Conservation (phyloP, 2,888 invertebrate genomes). For the Sarcophaga caerulescens region DNA sequence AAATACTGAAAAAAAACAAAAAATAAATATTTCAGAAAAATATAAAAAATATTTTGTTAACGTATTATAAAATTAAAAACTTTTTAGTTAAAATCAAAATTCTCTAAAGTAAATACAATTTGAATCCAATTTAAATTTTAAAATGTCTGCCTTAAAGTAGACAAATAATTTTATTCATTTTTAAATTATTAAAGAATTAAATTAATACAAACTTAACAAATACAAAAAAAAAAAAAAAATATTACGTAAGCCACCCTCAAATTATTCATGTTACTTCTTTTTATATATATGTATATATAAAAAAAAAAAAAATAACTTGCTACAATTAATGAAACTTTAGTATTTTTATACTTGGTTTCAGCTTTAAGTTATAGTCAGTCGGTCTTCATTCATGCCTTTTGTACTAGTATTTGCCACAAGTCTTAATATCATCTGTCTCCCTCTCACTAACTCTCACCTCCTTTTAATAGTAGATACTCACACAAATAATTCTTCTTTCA, state of each 20-base stretch:
- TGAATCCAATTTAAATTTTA: conserved; percentile 9
- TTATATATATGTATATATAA: background rate
- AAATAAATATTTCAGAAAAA: background rate
- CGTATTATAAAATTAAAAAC: conserved; percentile 8
- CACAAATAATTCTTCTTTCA: background rate
- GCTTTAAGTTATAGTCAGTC: conserved; percentile 45
- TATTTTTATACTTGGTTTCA: conserved; percentile 32
- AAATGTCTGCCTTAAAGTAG: conserved; percentile 49
- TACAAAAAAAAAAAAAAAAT: background rate
- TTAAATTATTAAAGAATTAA: too few species aligned
- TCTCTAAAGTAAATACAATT: background rate
- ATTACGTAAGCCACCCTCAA: conserved; percentile 62
- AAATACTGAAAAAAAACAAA: background rate
- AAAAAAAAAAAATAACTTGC: conserved; percentile 19
- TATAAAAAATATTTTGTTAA: background rate
- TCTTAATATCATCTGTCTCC: conserved; percentile 32
- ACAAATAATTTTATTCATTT: conserved; percentile 3
- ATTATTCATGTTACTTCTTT: conserved; percentile 19
- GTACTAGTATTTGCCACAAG: conserved; percentile 25
- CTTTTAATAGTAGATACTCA: background rate
- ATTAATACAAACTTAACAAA: too few species aligned
- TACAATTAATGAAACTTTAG: conserved; percentile 56
- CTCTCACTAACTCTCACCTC: background rate
- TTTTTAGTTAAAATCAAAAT: background rate
- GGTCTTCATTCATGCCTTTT: conserved; percentile 24